A percentile compares a stretch with the other conserved stretches of the same genome.
Conservation (phyloP, 1,140 invertebrate genomes). For the Pantala flavescens region DNA sequence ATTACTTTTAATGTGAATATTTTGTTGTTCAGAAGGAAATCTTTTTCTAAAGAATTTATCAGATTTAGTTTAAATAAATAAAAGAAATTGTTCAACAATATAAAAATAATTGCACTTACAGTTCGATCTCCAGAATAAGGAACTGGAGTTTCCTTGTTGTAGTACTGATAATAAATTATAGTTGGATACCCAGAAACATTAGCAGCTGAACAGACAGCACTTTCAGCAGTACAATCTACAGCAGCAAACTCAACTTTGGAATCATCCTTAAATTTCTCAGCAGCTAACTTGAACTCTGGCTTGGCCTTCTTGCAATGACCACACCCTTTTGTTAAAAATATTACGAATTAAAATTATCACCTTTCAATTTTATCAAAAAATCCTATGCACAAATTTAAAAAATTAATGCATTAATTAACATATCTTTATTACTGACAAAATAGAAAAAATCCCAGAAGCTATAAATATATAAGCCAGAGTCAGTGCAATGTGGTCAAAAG, state of each 20-base stretch:
- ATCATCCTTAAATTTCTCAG: slow-evolving; percentile 59
- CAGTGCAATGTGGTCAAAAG: too few relatives aligned
- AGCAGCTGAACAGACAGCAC: slow-evolving; percentile 51
- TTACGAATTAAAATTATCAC: neutral
- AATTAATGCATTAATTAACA: slow-evolving; percentile 1
- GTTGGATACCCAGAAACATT: slow-evolving; percentile 78
- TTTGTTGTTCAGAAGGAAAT: too few relatives aligned
- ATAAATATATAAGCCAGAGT: too few relatives aligned
- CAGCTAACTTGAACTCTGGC: slow-evolving; percentile 69
- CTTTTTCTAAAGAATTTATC: too few relatives aligned
- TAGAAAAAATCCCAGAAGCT: too few relatives aligned
- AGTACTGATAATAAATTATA: slow-evolving; percentile 77
- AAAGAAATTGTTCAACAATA: too few relatives aligned
- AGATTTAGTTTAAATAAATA: too few relatives aligned
- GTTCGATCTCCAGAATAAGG: slow-evolving; percentile 63
- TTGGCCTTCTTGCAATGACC: slow-evolving; percentile 84
- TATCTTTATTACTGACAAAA: too few relatives aligned
- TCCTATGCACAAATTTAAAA: slow-evolving; percentile 13
- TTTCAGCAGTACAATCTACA: slow-evolving; percentile 67
- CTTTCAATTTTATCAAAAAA: neutral
- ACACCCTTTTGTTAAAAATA: slow-evolving; percentile 54
- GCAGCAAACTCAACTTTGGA: slow-evolving; percentile 66
- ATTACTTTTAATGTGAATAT: too few relatives aligned
- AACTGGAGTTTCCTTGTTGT: slow-evolving; percentile 47
- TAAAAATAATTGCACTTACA: slow-evolving; percentile 34